Evolutionary conservation across 2,113 vertebrate genomes (phyloP).

Genomic region (Herpetotheres cachinnans): DNA sequence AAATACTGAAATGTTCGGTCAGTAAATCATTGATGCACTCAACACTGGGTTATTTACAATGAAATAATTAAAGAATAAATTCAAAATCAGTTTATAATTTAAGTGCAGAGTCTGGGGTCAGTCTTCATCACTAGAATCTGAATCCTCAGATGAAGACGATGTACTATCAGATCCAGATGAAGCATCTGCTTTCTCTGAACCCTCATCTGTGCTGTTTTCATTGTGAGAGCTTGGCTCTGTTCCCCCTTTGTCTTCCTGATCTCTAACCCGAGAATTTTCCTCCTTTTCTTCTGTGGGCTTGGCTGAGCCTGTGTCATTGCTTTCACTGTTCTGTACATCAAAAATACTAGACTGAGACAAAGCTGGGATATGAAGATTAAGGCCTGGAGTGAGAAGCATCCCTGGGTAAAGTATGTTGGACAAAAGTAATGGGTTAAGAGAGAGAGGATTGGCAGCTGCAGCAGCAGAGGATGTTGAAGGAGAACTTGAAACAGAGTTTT

Average conservation of each 20-base stretch:
- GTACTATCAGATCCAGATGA: slow-evolving; percentile 91
- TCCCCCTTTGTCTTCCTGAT: slow-evolving; percentile 75
- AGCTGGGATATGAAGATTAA: slow-evolving; percentile 95
- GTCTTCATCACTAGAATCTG: slow-evolving; percentile 95
- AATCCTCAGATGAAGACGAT: slow-evolving; percentile 88
- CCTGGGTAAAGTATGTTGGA: slow-evolving; percentile 99
- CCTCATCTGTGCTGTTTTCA: slow-evolving; percentile 93
- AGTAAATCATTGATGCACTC: slow-evolving; percentile 91
- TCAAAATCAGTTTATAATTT: slow-evolving; percentile 88
- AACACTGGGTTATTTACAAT: slow-evolving; percentile 97
- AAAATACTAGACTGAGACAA: slow-evolving; percentile 79
- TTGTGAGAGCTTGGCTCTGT: slow-evolving; percentile 79
- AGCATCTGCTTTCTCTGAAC: slow-evolving; percentile 90
- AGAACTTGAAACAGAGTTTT: slow-evolving; percentile 81
- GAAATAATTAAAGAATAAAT: slow-evolving; percentile 80
- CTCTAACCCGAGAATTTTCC: slow-evolving; percentile 72
- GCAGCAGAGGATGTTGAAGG: slow-evolving; percentile 81
- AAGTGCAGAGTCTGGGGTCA: slow-evolving; percentile 90
- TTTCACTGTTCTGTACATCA: slow-evolving; percentile 87
- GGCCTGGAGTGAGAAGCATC: slow-evolving; percentile 99
- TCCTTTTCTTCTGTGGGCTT: slow-evolving; percentile 72
- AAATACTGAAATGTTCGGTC: slow-evolving; percentile 93
- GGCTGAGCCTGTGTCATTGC: slow-evolving; percentile 75
- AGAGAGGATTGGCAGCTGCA: slow-evolving; percentile 82
- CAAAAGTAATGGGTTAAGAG: slow-evolving; percentile 94